phyloP scores from a whole-genome alignment of 2,797 vertebrate genomes.

The Phoeniculus purpureus region DNA sequence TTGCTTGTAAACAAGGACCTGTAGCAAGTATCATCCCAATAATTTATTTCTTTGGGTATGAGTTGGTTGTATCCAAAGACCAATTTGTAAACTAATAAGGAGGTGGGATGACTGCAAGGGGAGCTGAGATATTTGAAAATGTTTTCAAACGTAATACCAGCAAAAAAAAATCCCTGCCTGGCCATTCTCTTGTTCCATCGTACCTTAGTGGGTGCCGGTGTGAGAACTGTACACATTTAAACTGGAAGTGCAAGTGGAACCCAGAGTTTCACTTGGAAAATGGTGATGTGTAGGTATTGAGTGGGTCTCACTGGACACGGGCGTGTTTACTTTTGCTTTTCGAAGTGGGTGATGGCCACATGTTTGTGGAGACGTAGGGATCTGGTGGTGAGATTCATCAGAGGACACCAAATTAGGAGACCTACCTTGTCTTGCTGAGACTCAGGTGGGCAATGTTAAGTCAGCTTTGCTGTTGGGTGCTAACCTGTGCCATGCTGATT shows the following conservation, averaged over 20 bases:
- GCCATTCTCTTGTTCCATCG: background rate
- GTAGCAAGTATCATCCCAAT: background rate
- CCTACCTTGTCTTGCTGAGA: background rate
- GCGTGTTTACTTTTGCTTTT: background rate
- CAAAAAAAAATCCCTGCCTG: background rate
- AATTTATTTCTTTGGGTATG: background rate
- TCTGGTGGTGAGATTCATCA: background rate
- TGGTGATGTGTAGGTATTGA: background rate
- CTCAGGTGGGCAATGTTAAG: background rate
- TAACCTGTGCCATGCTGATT: background rate
- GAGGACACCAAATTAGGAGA: background rate
- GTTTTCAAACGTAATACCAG: background rate
- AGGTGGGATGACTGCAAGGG: background rate
- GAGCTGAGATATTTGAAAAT: background rate
- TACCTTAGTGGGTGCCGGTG: background rate
- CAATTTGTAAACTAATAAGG: background rate
- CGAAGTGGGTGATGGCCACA: background rate
- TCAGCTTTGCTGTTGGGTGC: conserved; percentile 3
- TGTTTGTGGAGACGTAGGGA: background rate
- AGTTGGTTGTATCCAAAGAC: background rate
- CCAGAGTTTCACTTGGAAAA: background rate
- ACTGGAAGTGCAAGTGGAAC: background rate
- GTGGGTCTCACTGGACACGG: background rate
- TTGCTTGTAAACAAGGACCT: background rate
- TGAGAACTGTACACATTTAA: background rate